phyloP scores from a whole-genome alignment of 2,113 vertebrate species.

The Alligator mississippiensis region DNA sequence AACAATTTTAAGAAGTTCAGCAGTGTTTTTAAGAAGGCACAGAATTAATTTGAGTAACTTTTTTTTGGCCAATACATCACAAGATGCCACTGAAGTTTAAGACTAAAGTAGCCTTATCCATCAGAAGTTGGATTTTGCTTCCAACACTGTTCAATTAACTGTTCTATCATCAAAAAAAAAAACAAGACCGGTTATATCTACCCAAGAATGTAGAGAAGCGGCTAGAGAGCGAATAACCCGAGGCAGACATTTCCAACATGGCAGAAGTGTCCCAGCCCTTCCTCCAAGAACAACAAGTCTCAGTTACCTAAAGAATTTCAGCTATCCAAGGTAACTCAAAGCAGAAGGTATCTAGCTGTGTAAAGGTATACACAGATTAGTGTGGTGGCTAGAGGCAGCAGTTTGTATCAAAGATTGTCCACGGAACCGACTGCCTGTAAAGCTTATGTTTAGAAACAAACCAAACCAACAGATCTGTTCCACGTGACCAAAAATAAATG shows the following conservation, averaged over 20 bases:
- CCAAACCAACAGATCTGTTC: background rate
- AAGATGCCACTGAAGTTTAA: no score
- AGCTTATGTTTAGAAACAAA: background rate
- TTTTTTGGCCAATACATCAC: no score
- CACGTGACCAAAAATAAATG: background rate
- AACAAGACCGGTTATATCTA: no score
- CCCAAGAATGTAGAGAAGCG: no score
- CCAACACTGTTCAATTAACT: background rate
- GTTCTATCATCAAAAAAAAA: background rate
- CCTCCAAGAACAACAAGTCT: background rate
- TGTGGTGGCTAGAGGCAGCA: background rate
- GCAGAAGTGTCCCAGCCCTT: background rate
- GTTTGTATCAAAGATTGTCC: background rate
- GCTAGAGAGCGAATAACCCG: background rate
- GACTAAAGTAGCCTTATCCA: no score
- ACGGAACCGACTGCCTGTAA: background rate
- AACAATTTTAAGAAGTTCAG: no score
- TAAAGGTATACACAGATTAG: background rate
- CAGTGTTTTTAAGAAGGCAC: no score
- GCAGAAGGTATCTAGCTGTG: background rate
- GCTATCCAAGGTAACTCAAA: background rate
- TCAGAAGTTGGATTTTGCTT: no score
- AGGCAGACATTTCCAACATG: background rate
- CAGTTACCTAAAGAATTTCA: background rate
- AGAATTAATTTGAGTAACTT: no score